Conservation (phyloP, 1,140 invertebrate species). For the Oscheius sp. region DNA sequence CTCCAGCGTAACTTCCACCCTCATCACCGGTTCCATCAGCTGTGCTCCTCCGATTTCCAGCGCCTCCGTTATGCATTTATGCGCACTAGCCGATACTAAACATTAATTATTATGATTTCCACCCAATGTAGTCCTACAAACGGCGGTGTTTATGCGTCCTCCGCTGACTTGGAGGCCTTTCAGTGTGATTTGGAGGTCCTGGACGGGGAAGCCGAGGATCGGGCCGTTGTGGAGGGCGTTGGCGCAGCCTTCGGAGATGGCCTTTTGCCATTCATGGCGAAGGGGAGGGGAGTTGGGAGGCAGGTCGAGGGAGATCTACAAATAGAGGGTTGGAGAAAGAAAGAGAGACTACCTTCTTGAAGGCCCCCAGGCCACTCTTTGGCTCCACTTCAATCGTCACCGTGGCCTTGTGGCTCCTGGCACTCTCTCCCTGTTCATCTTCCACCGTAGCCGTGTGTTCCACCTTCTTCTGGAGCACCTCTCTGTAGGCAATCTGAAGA, state of each 20-base stretch:
- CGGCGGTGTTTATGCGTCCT: conserved; percentile 18
- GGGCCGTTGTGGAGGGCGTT: conserved; percentile 64
- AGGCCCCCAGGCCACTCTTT: conserved; percentile 61
- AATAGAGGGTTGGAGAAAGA: background rate
- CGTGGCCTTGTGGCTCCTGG: conserved; percentile 28
- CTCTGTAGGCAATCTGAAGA: conserved; percentile 68
- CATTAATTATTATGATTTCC: background rate
- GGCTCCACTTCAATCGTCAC: conserved; percentile 63
- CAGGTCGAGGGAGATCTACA: conserved; percentile 52
- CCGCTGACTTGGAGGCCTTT: conserved; percentile 15
- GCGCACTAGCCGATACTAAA: conserved; percentile 31
- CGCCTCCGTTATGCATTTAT: conserved; percentile 26
- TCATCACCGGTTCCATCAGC: conserved; percentile 24
- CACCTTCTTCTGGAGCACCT: conserved; percentile 66
- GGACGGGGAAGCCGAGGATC: conserved; percentile 66
- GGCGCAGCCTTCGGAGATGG: conserved; percentile 64
- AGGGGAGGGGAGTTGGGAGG: conserved; percentile 41
- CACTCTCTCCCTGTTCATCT: conserved; percentile 38
- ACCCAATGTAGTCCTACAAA: conserved; percentile 8
- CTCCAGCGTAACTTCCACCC: background rate
- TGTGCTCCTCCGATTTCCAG: background rate
- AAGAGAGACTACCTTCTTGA: conserved; percentile 39
- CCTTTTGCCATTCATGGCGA: conserved; percentile 61
- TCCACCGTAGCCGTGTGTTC: conserved; percentile 62
- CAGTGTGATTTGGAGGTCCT: conserved; percentile 8